Evolutionary conservation across 2,113 vertebrate genomes (phyloP), one percentile per base, ranked within the genome.

Genomic region (Corythoichthys intestinalis): DNA sequence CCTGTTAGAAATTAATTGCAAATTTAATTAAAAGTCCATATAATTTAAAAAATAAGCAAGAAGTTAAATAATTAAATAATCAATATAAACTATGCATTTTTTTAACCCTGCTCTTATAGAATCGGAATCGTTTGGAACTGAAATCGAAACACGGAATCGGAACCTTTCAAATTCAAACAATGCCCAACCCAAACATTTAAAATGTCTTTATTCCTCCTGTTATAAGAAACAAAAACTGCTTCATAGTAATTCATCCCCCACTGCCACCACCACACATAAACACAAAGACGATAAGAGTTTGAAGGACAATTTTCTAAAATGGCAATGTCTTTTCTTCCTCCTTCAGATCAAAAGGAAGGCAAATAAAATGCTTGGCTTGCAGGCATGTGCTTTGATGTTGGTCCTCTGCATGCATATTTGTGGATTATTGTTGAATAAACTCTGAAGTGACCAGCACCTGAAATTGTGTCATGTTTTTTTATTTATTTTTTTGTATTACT

Each of bases 331-430:
- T 70, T 72, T 67, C 39, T 69, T 62, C 69, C 71, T 77, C 76
- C 73, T 87, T 73, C 81, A 92, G 87, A 92, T 93, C 91, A 93
- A 93, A 93, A 89, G 87, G 83, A 82, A 85, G 85, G 74, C 74
- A 82, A 91, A 89, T 89, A 83, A 90, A 79, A 86, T 72, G 74
- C 78, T 83, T 85, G 64, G 73, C 87, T 90, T 78, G 80, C 82
- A 86, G 88, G 76, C 85, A 79, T 76, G 60, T 46, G 83, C 91
- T 92, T 93, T 92, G 91, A 93, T 90, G 90, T 92, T 75, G 56
- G 50, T 79, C 74, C 71, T 74, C 58, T 71, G 62, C 67, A 38
- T 65, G 62, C 83, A 86, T 78, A 85, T 89, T 88, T 83, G 62
- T 72, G 77, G 82, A 79, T 44, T 44, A 44, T 59, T 7, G 65